Percentiles rank a stretch among this genome's conserved stretches.
Conservation (phyloP, 1,140 invertebrate genomes). For the Bathynomus jamesi region DNA sequence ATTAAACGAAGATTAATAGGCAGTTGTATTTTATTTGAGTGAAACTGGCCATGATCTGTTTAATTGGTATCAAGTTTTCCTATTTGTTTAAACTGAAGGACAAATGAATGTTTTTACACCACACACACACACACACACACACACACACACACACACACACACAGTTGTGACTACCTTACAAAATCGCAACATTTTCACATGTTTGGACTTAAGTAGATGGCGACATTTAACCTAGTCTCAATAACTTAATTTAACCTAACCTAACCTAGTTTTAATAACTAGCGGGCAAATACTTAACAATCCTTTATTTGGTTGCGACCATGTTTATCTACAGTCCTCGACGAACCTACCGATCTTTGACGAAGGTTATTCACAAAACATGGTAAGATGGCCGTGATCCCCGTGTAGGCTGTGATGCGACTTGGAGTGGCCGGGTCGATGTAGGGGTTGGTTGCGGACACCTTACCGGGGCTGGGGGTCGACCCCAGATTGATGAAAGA, state of each 20-base stretch:
- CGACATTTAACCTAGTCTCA: background rate
- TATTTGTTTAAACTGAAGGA: no score
- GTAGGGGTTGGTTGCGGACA: constrained; percentile 6
- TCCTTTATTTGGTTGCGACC: background rate
- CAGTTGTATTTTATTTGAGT: no score
- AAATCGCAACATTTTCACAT: no score
- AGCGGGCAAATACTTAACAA: background rate
- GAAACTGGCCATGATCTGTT: no score
- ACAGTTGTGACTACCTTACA: no score
- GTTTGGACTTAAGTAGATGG: background rate
- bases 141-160: no score
- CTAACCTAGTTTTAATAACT: background rate
- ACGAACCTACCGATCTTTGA: constrained; percentile 6
- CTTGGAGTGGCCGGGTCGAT: constrained; percentile 4
- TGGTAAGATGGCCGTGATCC: constrained; percentile 2
- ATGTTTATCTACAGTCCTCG: no score
- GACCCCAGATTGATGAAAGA: no score
- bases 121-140: no score
- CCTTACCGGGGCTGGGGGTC: background rate
- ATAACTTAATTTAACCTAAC: background rate
- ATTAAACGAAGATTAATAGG: no score
- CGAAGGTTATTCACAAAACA: constrained; percentile 8
- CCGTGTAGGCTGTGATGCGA: constrained; percentile 2
- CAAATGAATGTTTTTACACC: no score
- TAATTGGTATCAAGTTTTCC: no score